These are phyloP conservation scores for Omphaloscelis lunosa DNA, from an alignment of 2,888 invertebrate species.

Conservation along the genomic window DNA sequence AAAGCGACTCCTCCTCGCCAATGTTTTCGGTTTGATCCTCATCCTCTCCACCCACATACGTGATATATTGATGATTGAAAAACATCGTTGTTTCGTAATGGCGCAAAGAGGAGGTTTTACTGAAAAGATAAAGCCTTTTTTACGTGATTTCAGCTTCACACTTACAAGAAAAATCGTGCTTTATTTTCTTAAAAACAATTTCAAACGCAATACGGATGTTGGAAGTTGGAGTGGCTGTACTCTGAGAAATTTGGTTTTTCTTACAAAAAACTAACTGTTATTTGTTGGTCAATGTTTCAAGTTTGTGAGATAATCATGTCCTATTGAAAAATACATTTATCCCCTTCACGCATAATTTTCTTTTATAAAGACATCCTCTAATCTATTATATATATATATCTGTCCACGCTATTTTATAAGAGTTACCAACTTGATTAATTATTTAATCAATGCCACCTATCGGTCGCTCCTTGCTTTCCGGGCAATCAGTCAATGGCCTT, in stretches of 20 bases:
- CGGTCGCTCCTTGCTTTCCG: constrained; percentile 79
- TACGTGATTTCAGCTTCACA: constrained; percentile 62
- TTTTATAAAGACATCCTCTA: neutral
- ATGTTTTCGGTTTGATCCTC: constrained; percentile 83
- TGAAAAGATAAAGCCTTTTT: constrained; percentile 57
- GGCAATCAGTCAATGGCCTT: constrained; percentile 84
- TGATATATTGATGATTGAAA: constrained; percentile 73
- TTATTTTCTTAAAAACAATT: constrained; percentile 5
- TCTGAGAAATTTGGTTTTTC: neutral
- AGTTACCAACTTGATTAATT: constrained; percentile 82
- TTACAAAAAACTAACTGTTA: neutral
- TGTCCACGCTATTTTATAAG: constrained; percentile 38
- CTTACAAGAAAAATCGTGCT: constrained; percentile 4
- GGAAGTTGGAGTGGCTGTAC: neutral
- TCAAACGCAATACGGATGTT: neutral
- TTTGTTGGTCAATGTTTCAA: constrained; percentile 2
- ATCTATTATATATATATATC: constrained; percentile 21
- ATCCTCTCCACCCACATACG: constrained; percentile 73
- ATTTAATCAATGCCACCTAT: constrained; percentile 87
- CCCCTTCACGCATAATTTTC: neutral
- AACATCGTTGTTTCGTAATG: constrained; percentile 62
- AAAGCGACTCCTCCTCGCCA: constrained; percentile 88
- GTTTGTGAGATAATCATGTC: neutral
- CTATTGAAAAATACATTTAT: neutral
- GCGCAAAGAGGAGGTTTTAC: constrained; percentile 54